Conservation (phyloP, 37 sponge, comb jelly and placozoan species). For the Spongilla lacustris region DNA sequence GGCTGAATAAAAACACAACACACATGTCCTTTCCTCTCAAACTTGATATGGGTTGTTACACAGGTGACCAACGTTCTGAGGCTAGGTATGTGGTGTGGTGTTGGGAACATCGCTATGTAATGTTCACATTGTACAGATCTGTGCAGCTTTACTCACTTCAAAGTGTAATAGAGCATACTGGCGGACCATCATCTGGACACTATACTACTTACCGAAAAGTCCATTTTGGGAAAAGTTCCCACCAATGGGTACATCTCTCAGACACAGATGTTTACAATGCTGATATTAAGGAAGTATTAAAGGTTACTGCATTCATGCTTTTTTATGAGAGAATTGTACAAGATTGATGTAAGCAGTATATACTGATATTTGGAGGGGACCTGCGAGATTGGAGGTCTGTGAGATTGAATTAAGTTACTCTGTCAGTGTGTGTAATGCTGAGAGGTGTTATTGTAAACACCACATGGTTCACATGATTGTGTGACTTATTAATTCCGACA, state of each 20-base stretch:
- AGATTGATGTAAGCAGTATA: too few species aligned
- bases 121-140: not conserved
- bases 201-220: slow-evolving; percentile 81
- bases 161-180: slow-evolving; percentile 79
- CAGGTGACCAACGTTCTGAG: slow-evolving; percentile 28
- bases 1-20: slow-evolving; percentile 57
- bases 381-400: too few species aligned
- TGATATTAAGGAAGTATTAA: slow-evolving; percentile 45
- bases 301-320: slow-evolving; percentile 77
- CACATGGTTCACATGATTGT: too few species aligned
- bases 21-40: slow-evolving; percentile 66
- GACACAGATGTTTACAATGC: slow-evolving; percentile 72
- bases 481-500: too few species aligned
- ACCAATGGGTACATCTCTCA: slow-evolving; percentile 79
- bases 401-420: too few species aligned
- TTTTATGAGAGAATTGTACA: slow-evolving; percentile 41
- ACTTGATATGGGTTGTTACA: slow-evolving; percentile 55
- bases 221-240: not conserved
- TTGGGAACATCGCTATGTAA: not conserved
- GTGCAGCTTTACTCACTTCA: not conserved
- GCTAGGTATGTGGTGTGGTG: not conserved
- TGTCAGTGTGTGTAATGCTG: too few species aligned
- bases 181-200: slow-evolving; percentile 84
- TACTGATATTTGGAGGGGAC: too few species aligned
- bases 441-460: too few species aligned